These are phyloP conservation scores for Eupithecia dodoneata DNA, from an alignment of 2,888 invertebrate species.

Conservation along the genomic window DNA sequence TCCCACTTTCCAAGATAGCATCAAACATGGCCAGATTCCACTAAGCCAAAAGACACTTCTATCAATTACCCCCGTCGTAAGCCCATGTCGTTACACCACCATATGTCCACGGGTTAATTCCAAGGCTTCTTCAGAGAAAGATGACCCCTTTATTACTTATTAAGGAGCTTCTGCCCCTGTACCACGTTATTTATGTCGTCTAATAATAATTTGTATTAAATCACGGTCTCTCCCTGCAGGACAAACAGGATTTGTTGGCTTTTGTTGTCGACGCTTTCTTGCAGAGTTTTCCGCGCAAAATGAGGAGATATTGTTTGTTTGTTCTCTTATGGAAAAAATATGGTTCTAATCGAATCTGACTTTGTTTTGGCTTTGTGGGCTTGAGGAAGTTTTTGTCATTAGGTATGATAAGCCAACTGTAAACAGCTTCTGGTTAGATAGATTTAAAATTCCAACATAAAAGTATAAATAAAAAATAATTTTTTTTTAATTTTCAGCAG, in stretches of 20 bases:
- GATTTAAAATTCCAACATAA: neutral
- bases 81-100: slow-evolving; percentile 57
- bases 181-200: slow-evolving; percentile 82
- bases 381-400: slow-evolving; percentile 40
- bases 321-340: slow-evolving; percentile 61
- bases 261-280: slow-evolving; percentile 73
- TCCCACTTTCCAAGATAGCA: neutral
- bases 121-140: slow-evolving; percentile 67
- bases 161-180: slow-evolving; percentile 77
- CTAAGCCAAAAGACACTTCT: slow-evolving; percentile 42
- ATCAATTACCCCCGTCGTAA: slow-evolving; percentile 46
- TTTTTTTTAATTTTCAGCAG: neutral
- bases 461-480: neutral
- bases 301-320: slow-evolving; percentile 66
- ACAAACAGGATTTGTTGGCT: slow-evolving; percentile 82
- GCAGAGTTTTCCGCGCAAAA: slow-evolving; percentile 60
- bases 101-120: slow-evolving; percentile 78
- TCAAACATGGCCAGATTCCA: neutral
- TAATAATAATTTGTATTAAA: slow-evolving; percentile 85
- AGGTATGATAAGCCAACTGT: neutral
- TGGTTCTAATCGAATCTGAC: slow-evolving; percentile 45
- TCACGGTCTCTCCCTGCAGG: slow-evolving; percentile 78
- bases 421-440: neutral
- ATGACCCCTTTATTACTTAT: slow-evolving; percentile 85
- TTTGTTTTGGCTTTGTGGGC: slow-evolving; percentile 29